Evolutionary conservation across 1,140 invertebrate genomes (phyloP).

Genomic region (Anagrus nilaparvatae): DNA sequence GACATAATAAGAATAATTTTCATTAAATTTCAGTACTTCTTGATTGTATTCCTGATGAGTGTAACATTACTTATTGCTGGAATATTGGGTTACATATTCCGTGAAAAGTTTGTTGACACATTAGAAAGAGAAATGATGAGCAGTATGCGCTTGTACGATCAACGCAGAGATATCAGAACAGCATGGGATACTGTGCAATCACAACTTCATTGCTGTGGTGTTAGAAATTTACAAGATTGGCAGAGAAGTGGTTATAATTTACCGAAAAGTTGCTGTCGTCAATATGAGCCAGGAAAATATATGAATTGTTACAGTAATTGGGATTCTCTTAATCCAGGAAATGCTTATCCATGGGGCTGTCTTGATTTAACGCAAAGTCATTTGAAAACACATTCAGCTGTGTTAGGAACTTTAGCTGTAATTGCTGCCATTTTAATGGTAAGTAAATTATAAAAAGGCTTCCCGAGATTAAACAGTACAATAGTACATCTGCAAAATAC

Average conservation of each 20-base stretch:
- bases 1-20: too few species aligned
- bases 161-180: conserved; percentile 52
- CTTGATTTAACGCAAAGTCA: conserved; percentile 56
- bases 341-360: conserved; percentile 63
- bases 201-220: conserved; percentile 74
- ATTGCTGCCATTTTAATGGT: conserved; percentile 75
- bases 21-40: conserved; percentile 66
- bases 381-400: conserved; percentile 64
- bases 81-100: conserved; percentile 79
- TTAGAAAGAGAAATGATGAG: conserved; percentile 68
- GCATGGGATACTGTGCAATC: conserved; percentile 77
- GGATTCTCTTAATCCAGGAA: conserved; percentile 43
- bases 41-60: conserved; percentile 74
- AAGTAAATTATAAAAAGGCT: conserved; percentile 17
- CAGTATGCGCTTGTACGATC: conserved; percentile 61
- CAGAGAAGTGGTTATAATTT: conserved; percentile 46
- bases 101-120: conserved; percentile 60
- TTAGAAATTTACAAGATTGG: conserved; percentile 65
- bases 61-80: conserved; percentile 81
- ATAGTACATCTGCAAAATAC: conserved; percentile 5
- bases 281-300: conserved; percentile 39
- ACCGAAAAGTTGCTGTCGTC: conserved; percentile 70
- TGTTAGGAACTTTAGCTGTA: conserved; percentile 71
- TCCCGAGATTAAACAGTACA: conserved; percentile 6
- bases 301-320: conserved; percentile 50